A percentile compares a stretch with the other conserved stretches of the same genome.
These are phyloP conservation scores for Protaetia brevitarsis DNA, from an alignment of 1,140 invertebrate species.

Conservation along the genomic window DNA sequence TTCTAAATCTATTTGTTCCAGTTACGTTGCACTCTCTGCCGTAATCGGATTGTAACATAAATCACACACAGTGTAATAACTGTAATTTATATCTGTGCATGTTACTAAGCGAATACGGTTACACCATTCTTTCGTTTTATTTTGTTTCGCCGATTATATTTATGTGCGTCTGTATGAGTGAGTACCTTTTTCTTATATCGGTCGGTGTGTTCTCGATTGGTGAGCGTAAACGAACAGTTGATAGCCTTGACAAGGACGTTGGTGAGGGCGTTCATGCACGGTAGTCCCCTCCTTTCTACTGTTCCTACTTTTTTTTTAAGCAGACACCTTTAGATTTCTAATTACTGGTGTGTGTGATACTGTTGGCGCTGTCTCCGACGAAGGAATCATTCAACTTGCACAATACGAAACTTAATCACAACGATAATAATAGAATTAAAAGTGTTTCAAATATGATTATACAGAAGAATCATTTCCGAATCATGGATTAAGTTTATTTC, in stretches of 20 bases:
- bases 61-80: conserved; percentile 10
- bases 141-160: background rate
- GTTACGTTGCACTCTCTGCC: conserved; percentile 3
- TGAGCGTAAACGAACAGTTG: conserved; percentile 29
- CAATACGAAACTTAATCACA: too few species aligned
- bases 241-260: conserved; percentile 32
- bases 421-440: too few species aligned
- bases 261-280: conserved; percentile 34
- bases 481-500: too few species aligned
- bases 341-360: background rate
- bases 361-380: background rate
- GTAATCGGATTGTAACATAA: conserved; percentile 3
- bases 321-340: background rate
- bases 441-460: too few species aligned
- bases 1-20: conserved; percentile 9
- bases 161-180: background rate
- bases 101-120: conserved; percentile 8
- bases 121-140: too few species aligned
- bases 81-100: conserved; percentile 9
- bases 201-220: background rate
- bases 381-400: background rate
- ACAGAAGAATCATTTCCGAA: too few species aligned
- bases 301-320: background rate
- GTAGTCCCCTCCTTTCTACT: background rate
- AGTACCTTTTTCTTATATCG: background rate